Percentiles rank a stretch among this genome's conserved stretches.
These are phyloP conservation scores for Pyrocoelia pectoralis DNA, from an alignment of 2,888 invertebrate genomes.

Conservation along the genomic window DNA sequence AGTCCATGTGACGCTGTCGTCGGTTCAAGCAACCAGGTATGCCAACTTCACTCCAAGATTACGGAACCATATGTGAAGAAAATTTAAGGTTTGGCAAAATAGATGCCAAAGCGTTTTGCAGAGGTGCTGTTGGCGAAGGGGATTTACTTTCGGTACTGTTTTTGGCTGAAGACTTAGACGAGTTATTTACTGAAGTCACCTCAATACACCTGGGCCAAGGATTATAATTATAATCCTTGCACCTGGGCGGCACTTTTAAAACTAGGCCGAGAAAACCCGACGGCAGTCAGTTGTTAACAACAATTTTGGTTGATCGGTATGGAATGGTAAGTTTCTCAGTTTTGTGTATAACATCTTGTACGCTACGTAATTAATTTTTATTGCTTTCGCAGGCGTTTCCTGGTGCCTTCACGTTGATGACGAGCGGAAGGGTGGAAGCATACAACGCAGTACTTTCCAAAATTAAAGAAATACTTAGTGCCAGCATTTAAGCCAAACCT, in stretches of 20 bases:
- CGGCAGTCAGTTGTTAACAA: slow-evolving; percentile 2
- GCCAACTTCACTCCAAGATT: background rate
- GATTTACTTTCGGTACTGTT: background rate
- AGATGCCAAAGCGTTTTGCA: slow-evolving; percentile 1
- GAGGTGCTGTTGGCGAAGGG: background rate
- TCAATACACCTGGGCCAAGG: too few relatives aligned
- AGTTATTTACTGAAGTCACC: slow-evolving; percentile 1
- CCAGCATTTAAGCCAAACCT: background rate
- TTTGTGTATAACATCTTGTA: slow-evolving; percentile 3
- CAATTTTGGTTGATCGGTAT: background rate
- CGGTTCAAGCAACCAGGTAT: background rate
- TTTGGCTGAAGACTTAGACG: background rate
- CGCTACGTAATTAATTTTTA: background rate
- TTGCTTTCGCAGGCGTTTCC: slow-evolving; percentile 5
- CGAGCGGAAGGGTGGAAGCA: background rate
- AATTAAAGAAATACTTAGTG: background rate
- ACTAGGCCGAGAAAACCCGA: background rate
- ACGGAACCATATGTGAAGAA: background rate
- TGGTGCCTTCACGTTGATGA: slow-evolving; percentile 4
- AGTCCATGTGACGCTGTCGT: background rate
- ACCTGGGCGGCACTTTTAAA: background rate
- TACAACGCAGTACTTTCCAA: slow-evolving; percentile 1
- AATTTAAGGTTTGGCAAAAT: slow-evolving; percentile 1
- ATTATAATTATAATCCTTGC: too few relatives aligned
- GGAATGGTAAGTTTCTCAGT: background rate